Evolutionary conservation across 1,140 invertebrate genomes (phyloP).

Genomic region (Drosophila setifemur): DNA sequence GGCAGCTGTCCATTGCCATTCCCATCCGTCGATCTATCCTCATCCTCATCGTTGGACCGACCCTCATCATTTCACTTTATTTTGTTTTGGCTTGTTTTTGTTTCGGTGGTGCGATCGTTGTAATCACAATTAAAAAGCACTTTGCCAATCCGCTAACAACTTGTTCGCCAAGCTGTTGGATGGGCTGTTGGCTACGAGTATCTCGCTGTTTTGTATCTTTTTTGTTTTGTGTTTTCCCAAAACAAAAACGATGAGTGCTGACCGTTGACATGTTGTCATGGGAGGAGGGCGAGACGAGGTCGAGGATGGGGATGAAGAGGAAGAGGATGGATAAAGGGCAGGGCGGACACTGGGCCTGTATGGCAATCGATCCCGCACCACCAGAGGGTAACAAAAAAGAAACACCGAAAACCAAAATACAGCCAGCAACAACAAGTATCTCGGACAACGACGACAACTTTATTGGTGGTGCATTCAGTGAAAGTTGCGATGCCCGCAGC

Average conservation of each 20-base stretch:
- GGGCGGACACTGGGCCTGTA: conserved; percentile 9
- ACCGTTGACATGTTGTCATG: conserved; percentile 29
- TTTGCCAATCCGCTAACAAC: conserved; percentile 58
- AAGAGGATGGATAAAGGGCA: conserved; percentile 17
- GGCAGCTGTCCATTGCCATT: conserved; percentile 30
- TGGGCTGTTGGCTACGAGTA: conserved; percentile 13
- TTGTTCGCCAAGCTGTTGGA: conserved; percentile 30
- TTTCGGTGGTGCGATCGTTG: conserved; percentile 32
- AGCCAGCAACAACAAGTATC: conserved; percentile 8
- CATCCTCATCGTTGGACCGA: no score
- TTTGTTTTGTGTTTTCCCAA: no score
- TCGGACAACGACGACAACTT: conserved; percentile 30
- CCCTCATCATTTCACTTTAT: conserved; percentile 13
- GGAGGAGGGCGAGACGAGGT: no score
- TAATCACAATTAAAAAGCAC: conserved; percentile 75
- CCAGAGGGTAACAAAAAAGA: neutral
- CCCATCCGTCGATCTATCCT: neutral
- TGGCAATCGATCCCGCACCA: conserved; percentile 6
- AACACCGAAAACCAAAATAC: neutral
- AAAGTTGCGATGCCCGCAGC: conserved; percentile 51
- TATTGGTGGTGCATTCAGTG: conserved; percentile 41
- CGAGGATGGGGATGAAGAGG: no score
- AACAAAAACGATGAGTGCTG: conserved; percentile 34
- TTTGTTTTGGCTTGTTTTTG: neutral
- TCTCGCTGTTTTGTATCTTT: no score